Base-by-base conservation (phyloP, 2,113 vertebrate genomes). In the Petrocephalus zakoni region DNA sequence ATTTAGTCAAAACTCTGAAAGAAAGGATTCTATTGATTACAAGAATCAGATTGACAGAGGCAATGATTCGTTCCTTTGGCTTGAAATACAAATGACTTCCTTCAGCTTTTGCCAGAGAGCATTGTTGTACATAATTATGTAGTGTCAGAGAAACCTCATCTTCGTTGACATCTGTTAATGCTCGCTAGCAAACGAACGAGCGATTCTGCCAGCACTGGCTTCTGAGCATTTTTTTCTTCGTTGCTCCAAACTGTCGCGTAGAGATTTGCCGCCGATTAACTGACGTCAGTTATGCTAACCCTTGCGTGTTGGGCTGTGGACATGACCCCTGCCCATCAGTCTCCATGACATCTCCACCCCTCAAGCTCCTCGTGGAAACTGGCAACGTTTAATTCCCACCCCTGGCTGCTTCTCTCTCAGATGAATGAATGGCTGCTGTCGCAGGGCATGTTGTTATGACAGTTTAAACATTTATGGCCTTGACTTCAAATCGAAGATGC, bases 101-200 rank as follows among this genome's bases (percentile, higher is more conserved):
- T n/a, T 21, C 22, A 34, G 51, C 53, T 13, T 55, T 7, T 55
- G 37, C 42, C 86, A 61, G 86, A 47, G 34, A 56, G 21, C 81
- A 34, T 17, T 42, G 86, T 61, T 42, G 51, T 87, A 58, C 11
- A 46, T 87, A 61, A 87, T 87, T 61, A 61, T 87, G 19, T 61
- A n/a, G 55, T 64, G 56, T 61, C 25, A 87, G 37, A 37, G 22
- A 46, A 87, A 42, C 53, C 55, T 42, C 86, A 61, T 11, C 56
- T 13, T 19, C 56, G 2, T 46, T 46, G 56, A 87, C 86, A 61
- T 87, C 86, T 87, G 86, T 22, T 87, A 87, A 52, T 46, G 86
- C 55, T 61, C 5, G 34, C 34, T 46, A 42, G 56, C 34, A 61
- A 19, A 61, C 1, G 37, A 61, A 55, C 21, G 86, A 42, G 19